Base-by-base conservation (phyloP, 2,113 vertebrate genomes). In the Herpetotheres cachinnans region DNA sequence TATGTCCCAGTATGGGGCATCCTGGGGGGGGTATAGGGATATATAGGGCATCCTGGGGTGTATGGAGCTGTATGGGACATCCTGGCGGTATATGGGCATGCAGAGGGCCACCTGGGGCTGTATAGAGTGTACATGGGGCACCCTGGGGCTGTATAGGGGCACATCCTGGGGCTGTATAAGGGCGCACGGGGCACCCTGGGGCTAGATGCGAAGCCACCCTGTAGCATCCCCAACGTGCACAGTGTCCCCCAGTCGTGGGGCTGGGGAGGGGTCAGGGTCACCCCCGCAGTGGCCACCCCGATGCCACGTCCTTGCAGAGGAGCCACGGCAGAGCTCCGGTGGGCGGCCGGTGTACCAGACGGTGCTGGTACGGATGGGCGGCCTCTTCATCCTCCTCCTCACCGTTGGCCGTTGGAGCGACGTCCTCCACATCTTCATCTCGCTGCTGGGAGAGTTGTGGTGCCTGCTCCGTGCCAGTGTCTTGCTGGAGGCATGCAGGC, bases 311-410 rank as follows among this genome's bases (percentile, higher is more conserved):
- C 62, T 14, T 0, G 3, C 97, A 99, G 99, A 99, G 61, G 99
- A 99, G 77, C 98, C 98, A 52, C 96, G 96, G 59, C 98, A 97
- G 55, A 97, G 92, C 58, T 56, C 95, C 0, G 86, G 95, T 10
- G 59, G 97, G 74, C 97, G 97, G 87, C 59, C 61, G 18, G 96
- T 97, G 17, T 81, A 98, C 17, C 99, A 98, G 96, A 98, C 98
- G 0, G 99, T 99, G 62, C 95, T 98, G 83, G 98, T 99, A 34
- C 98, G 99, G 46, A 99, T 99, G 94, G 98, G 99, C 0, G 98
- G 99, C n/a, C 98, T 99, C 88, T 97, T 99, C 73, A 97, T 99
- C 91, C 98, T 99, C 96, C 98, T 99, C 97, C 98, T 99, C 96
- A 99, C 99, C 1, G 98, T 99, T 27, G 99, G 99, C 61, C 98